These are phyloP conservation scores for Hydrozoanthus tunicans DNA, from an alignment of 64 coral and sea anemone genomes.

Conservation along the genomic window DNA sequence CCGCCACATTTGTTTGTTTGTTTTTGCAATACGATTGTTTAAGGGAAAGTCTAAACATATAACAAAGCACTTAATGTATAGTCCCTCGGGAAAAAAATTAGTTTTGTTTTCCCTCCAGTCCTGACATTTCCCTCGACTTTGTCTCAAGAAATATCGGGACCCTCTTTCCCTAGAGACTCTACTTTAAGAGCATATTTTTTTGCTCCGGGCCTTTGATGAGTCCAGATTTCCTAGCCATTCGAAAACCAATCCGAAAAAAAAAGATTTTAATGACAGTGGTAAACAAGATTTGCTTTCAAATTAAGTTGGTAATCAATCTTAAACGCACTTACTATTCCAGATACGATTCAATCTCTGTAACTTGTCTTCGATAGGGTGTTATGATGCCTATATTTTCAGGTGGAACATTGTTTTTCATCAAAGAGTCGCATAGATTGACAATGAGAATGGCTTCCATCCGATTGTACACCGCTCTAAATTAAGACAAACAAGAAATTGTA, in stretches of 20 bases:
- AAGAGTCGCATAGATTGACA: constrained; percentile 42
- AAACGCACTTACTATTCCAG: constrained; percentile 28
- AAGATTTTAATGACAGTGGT: background rate
- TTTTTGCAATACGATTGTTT: too few relatives aligned
- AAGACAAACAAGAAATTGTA: background rate
- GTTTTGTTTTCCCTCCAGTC: too few relatives aligned
- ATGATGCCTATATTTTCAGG: constrained; percentile 80
- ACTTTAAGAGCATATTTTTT: too few relatives aligned
- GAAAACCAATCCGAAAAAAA: background rate
- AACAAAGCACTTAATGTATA: too few relatives aligned
- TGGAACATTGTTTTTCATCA: constrained; percentile 12
- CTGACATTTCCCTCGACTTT: too few relatives aligned
- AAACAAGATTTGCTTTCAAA: background rate
- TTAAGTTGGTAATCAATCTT: background rate
- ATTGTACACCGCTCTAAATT: constrained; percentile 60
- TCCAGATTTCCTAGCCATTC: background rate
- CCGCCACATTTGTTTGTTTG: too few relatives aligned
- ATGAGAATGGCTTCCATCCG: constrained; percentile 61
- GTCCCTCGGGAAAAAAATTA: too few relatives aligned
- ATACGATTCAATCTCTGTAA: constrained; percentile 26
- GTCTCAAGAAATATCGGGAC: too few relatives aligned
- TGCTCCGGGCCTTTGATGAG: too few relatives aligned
- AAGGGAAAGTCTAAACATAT: too few relatives aligned
- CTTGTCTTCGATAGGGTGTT: constrained; percentile 86
- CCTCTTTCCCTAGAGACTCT: too few relatives aligned